Percentiles rank a stretch among this genome's conserved stretches.
Conservation (phyloP, 2,888 invertebrate genomes). For the Platerodrilus igneus region DNA sequence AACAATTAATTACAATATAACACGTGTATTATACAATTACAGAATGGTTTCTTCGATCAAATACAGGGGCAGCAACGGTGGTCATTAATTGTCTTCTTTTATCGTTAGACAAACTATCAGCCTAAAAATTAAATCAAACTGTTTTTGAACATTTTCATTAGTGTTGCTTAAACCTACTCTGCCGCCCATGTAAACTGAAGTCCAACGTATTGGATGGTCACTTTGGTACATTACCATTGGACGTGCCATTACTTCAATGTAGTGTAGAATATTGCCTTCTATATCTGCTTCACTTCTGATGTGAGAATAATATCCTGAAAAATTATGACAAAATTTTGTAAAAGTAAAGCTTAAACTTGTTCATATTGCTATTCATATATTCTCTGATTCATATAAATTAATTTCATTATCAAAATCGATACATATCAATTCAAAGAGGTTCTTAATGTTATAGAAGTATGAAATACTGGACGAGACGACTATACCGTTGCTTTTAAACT, state of each 20-base stretch:
- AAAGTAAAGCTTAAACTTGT: too few species aligned
- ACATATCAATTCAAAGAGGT: constrained; percentile 1
- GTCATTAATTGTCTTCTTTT: constrained; percentile 82
- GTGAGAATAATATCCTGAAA: constrained; percentile 80
- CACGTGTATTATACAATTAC: too few species aligned
- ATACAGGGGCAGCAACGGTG: constrained; percentile 90
- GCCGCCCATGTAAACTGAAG: constrained; percentile 83
- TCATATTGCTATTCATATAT: neutral
- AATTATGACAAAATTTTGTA: constrained; percentile 1
- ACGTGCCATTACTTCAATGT: constrained; percentile 90
- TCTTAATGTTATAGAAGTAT: too few species aligned
- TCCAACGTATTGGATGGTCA: constrained; percentile 92
- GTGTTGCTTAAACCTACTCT: constrained; percentile 55
- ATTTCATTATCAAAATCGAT: neutral
- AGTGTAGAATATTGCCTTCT: constrained; percentile 87
- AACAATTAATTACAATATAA: constrained; percentile 2
- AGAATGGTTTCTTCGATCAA: constrained; percentile 87
- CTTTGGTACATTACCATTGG: constrained; percentile 94
- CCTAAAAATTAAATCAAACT: constrained; percentile 50
- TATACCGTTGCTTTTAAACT: too few species aligned
- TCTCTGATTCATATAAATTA: too few species aligned
- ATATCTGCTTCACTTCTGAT: constrained; percentile 87
- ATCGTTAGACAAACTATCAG: constrained; percentile 61
- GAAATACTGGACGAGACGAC: too few species aligned
- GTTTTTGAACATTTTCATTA: constrained; percentile 2